These are phyloP conservation scores for Hypsopygia costalis DNA, from an alignment of 2,888 invertebrate genomes.

Conservation along the genomic window DNA sequence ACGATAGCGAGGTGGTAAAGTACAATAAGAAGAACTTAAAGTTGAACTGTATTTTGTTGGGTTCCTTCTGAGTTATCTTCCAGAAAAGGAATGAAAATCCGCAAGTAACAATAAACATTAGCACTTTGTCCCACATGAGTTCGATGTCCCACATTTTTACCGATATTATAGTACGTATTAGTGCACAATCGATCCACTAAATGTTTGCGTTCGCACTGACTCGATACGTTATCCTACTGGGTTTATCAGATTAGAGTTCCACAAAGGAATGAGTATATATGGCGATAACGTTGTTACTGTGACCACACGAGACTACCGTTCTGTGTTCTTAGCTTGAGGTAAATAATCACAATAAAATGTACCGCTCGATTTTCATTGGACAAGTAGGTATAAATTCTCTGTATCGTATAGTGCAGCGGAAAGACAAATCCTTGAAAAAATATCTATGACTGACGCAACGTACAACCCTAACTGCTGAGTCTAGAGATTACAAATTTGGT, in stretches of 20 bases:
- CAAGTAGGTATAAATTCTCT: no score
- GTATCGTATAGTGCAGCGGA: neutral
- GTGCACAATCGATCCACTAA: slow-evolving; percentile 30
- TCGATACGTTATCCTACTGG: slow-evolving; percentile 18
- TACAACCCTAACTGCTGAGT: no score
- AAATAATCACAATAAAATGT: neutral
- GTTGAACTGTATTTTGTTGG: slow-evolving; percentile 47
- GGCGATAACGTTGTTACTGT: neutral
- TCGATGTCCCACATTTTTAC: slow-evolving; percentile 44
- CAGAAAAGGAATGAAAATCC: slow-evolving; percentile 38
- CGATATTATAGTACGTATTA: no score
- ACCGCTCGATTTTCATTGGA: no score
- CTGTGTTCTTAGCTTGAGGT: neutral
- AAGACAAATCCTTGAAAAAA: slow-evolving; percentile 16
- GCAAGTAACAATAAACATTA: slow-evolving; percentile 33
- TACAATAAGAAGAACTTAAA: slow-evolving; percentile 45
- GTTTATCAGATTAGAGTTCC: slow-evolving; percentile 25
- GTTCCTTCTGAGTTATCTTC: slow-evolving; percentile 41
- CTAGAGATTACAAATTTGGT: no score
- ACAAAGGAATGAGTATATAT: neutral
- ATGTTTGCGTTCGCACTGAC: slow-evolving; percentile 30
- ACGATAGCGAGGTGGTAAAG: slow-evolving; percentile 28
- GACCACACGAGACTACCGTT: slow-evolving; percentile 1
- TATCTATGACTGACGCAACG: no score
- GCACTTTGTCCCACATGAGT: slow-evolving; percentile 45